Conservation (phyloP, 64 coral and sea anemone genomes). For the Hydrozoanthus tunicans region DNA sequence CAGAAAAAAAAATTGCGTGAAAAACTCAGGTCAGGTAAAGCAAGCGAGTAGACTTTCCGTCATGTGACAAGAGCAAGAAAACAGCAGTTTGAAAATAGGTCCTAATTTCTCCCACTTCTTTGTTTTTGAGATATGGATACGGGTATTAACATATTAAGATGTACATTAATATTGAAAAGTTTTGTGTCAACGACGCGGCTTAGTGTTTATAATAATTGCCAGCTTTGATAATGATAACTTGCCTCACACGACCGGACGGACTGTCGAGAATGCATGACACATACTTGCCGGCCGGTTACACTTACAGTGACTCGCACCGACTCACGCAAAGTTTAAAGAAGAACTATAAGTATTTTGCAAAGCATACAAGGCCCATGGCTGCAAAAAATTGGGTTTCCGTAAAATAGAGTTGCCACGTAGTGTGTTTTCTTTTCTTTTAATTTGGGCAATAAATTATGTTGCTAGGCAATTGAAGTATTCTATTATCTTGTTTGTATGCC, state of each 20-base stretch:
- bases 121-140: conserved; percentile 7
- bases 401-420: neutral
- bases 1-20: too few species aligned
- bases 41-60: neutral
- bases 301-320: neutral
- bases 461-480: neutral
- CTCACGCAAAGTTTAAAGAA: neutral
- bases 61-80: neutral
- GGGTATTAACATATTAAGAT: conserved; percentile 23
- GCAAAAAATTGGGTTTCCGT: neutral
- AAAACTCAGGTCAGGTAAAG: neutral
- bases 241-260: too few species aligned
- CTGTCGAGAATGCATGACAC: too few species aligned
- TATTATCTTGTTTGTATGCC: neutral
- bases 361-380: neutral
- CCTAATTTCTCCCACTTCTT: neutral
- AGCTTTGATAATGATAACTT: neutral
- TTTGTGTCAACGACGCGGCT: conserved; percentile 28
- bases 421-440: neutral
- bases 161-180: conserved; percentile 28
- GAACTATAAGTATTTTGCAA: neutral
- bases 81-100: neutral
- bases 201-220: neutral
- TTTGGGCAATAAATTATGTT: too few species aligned
- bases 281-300: too few species aligned